Conservation (phyloP, 2,797 vertebrate species). For the Cottoperca gobio region DNA sequence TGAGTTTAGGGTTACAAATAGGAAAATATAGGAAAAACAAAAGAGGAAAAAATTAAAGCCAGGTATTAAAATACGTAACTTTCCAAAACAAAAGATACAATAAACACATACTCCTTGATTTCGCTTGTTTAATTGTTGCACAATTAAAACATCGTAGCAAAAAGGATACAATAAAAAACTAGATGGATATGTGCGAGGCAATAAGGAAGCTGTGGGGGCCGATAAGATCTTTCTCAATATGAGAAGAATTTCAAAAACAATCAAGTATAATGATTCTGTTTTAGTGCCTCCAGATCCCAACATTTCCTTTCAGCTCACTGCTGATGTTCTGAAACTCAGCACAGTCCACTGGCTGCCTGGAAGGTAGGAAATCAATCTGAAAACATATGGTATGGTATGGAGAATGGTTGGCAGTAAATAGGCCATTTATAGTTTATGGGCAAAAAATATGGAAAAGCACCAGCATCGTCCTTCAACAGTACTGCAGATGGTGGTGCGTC, state of each 20-base stretch:
- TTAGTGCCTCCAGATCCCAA: conserved; percentile 19
- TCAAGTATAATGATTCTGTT: conserved; percentile 31
- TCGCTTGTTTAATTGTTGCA: neutral
- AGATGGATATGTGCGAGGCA: neutral
- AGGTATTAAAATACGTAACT: neutral
- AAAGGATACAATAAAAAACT: neutral
- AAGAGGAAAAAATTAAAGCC: neutral
- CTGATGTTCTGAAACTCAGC: conserved; percentile 34
- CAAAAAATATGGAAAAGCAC: conserved; percentile 16
- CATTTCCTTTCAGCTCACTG: conserved; percentile 2
- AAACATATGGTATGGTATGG: conserved; percentile 30
- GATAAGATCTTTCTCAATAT: conserved; percentile 2
- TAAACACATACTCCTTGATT: neutral
- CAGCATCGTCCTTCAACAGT: neutral
- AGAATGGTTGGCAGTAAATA: conserved; percentile 37
- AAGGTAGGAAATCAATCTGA: conserved; percentile 44
- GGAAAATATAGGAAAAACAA: neutral
- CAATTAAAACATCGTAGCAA: conserved; percentile 3
- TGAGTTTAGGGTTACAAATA: neutral
- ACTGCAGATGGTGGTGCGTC: conserved; percentile 8
- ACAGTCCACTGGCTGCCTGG: conserved; percentile 43
- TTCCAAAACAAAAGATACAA: neutral
- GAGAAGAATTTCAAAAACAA: conserved; percentile 33
- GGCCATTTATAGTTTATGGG: conserved; percentile 47
- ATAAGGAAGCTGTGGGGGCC: neutral